Conservation (phyloP, 2,797 vertebrate species). For the Galago senegalensis region DNA sequence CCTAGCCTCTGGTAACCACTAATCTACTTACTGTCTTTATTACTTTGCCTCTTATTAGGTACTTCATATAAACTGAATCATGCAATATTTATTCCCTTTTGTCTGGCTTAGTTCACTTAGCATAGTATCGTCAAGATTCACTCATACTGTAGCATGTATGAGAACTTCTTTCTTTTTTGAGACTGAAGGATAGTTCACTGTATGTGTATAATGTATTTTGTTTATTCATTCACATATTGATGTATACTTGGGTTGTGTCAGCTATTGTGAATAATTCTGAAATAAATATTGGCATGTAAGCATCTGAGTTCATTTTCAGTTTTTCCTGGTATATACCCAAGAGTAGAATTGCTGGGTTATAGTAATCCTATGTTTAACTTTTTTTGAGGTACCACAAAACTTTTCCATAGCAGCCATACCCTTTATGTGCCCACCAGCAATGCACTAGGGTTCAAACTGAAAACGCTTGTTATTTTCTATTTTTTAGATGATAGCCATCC, state of each 20-base stretch:
- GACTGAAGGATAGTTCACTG: background rate
- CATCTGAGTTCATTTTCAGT: background rate
- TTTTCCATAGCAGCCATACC: too few species aligned
- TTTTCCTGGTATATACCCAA: background rate
- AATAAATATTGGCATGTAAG: background rate
- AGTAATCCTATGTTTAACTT: too few species aligned
- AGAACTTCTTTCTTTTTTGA: background rate
- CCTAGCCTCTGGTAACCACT: background rate
- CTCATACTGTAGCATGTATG: background rate
- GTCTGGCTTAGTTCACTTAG: background rate
- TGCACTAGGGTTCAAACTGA: too few species aligned
- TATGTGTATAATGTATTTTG: background rate
- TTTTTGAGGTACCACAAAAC: too few species aligned
- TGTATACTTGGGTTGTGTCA: background rate
- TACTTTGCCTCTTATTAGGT: background rate
- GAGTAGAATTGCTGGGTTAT: too few species aligned
- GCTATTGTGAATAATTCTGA: background rate
- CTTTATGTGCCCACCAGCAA: too few species aligned
- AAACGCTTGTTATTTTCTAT: too few species aligned
- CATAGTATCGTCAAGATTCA: background rate
- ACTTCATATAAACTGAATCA: background rate
- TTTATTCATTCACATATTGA: background rate
- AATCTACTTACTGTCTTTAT: slow-evolving; percentile 6
- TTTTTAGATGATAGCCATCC: too few species aligned
- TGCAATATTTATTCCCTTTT: background rate